These are phyloP conservation scores for Lottia scabra DNA, from an alignment of 2,888 invertebrate species.

Conservation along the genomic window DNA sequence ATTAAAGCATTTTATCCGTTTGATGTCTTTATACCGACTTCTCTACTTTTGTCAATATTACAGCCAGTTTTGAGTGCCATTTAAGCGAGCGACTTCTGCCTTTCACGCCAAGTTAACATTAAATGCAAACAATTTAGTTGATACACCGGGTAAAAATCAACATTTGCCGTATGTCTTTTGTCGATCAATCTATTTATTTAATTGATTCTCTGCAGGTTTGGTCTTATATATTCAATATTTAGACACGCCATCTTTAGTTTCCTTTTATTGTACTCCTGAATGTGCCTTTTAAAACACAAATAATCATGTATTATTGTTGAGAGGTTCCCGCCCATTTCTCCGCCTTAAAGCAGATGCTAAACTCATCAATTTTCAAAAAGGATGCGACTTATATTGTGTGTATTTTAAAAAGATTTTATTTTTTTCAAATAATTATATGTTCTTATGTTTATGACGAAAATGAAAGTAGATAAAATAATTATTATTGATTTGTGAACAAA, in stretches of 20 bases:
- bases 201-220: not conserved
- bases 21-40: not conserved
- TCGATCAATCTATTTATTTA: not conserved
- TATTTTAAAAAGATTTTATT: no score
- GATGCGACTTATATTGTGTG: no score
- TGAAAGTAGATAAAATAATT: no score
- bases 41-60: not conserved
- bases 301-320: not conserved
- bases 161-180: not conserved
- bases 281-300: not conserved
- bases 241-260: no score
- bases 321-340: not conserved
- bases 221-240: not conserved
- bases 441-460: no score
- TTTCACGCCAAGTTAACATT: slow-evolving; percentile 1
- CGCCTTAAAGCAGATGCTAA: not conserved
- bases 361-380: not conserved
- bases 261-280: no score
- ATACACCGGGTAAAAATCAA: not conserved
- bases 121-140: not conserved
- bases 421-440: no score
- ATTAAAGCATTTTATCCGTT: not conserved
- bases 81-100: not conserved
- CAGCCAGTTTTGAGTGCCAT: not conserved
- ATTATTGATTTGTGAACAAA: no score